Evolutionary conservation across 2,113 vertebrate species (phyloP), one percentile per base, ranked within the genome.

Genomic region (Podilymbus podiceps): DNA sequence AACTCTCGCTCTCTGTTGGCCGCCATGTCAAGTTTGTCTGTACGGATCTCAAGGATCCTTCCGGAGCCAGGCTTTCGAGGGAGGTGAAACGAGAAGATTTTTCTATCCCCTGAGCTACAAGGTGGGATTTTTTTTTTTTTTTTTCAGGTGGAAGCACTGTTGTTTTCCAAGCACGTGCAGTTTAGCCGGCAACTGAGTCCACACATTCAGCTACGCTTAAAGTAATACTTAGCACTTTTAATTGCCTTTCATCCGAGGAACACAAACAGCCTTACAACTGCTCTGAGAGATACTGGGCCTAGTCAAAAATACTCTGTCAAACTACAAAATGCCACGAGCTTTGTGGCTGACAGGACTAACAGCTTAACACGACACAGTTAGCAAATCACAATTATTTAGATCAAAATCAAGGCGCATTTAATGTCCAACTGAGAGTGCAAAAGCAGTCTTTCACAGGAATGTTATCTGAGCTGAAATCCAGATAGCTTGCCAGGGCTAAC

Each of bases 21-120:
- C 13, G 44, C 60, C 19, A 44, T 44, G 58, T 17, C 50, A 75
- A 59, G 11, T 33, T 20, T 9, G 66, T 12, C 46, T 1, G 0
- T 2, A 0, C 0, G 47, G 52, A 56, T 30, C 1, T 1, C 30
- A 4, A 24, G 12, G 0, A 27, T 18, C 23, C 31, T 20, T 16
- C 5, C 0, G 11, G 18, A 78, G 44, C 6, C 38, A 11, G 68
- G 44, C 15, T 85, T 64, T 12, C 30, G 18, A 9, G 30, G 83
- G 11, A 18, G 2, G 2, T 0, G 24, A 58, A 38, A 9, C 0
- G 3, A 52, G 31, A 18, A 74, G 33, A 15, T 66, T 47, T 91
- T 62, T 31, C n/a, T 13, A 17, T 25, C 19, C 50, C 8, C 8
- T 8, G 11, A 86, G 14, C 28, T 63, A 25, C 0, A 1, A 66